Base-by-base conservation (phyloP, 2,888 invertebrate genomes). In the Nezara viridula region DNA sequence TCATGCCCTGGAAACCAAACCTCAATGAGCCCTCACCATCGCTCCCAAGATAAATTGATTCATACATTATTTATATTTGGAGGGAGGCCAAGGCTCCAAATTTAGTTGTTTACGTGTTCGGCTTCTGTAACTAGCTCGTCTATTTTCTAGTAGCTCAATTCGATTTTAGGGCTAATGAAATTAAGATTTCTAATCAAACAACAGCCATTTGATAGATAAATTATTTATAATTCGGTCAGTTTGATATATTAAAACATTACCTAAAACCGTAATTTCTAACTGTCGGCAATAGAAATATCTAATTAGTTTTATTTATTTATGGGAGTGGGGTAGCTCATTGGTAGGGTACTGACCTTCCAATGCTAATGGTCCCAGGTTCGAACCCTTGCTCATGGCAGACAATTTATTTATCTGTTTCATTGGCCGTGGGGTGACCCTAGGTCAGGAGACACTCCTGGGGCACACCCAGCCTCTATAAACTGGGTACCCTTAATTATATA, bases 61-160 rank as follows among this genome's bases (percentile, higher is more conserved):
- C 81, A 81, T 81, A 44, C 81, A 81, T 81, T 81, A 81, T 81
- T 81, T 81, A 81, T 81, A 81, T 44, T 81, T 81, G 81, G 81
- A 81, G 81, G 9, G 44, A n/a, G 44, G 81, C 81, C 40, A 81
- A 81, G 19, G 37, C 32, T 37, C 66, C 66, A 73, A 73, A 73
- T 73, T 73, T 73, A 73, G 66, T 73, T 73, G 66, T 73, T 73
- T 73, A 73, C 66, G 66, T 73, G 66, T 73, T 73, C 66, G 37
- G 66, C 66, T 73, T 73, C 66, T 37, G 32, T 73, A 73, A 73
- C 66, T 73, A 73, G 66, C 66, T 73, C 66, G 37, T 73, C 37
- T 73, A 73, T 73, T 73, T 73, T 73, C 66, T 73, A 73, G 66
- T 73, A 37, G 32, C 66, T 73, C 32, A 19, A 37, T 37, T 21